Conservation (phyloP, 2,113 vertebrate species). For the Jaculus jaculus region DNA sequence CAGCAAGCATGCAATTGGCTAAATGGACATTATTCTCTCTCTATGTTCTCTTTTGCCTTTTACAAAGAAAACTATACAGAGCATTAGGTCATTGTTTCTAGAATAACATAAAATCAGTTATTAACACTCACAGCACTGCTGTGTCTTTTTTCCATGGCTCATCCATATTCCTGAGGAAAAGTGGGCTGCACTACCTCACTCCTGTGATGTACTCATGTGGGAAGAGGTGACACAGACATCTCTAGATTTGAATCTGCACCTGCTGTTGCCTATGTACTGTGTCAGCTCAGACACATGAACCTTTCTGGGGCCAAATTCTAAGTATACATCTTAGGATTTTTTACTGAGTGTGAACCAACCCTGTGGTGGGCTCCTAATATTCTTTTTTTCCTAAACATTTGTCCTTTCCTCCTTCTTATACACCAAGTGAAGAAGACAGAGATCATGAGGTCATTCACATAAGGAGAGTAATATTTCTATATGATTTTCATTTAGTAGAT, state of each 20-base stretch:
- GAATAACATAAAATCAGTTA: constrained; percentile 40
- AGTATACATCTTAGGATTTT: not conserved
- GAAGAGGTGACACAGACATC: not conserved
- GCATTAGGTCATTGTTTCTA: constrained; percentile 16
- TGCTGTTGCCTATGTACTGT: not conserved
- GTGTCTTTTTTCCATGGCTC: not conserved
- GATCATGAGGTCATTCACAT: not conserved
- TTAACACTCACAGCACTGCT: not conserved
- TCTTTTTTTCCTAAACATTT: not conserved
- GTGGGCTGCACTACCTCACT: not conserved
- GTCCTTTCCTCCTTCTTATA: not conserved
- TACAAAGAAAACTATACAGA: constrained; percentile 52
- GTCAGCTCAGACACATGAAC: not conserved
- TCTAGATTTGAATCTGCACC: not conserved
- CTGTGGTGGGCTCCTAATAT: not conserved
- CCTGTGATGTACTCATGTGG: not conserved
- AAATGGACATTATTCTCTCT: constrained; percentile 52
- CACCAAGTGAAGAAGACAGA: not conserved
- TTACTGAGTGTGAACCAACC: not conserved
- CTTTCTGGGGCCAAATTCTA: not conserved
- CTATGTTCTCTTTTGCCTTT: constrained; percentile 49
- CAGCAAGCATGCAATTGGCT: constrained; percentile 77
- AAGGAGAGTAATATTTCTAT: not conserved
- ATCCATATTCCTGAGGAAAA: not conserved
- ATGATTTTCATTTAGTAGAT: not conserved